phyloP scores from a whole-genome alignment of 2,797 vertebrate species.

The Enteromius unitaeniatus region DNA sequence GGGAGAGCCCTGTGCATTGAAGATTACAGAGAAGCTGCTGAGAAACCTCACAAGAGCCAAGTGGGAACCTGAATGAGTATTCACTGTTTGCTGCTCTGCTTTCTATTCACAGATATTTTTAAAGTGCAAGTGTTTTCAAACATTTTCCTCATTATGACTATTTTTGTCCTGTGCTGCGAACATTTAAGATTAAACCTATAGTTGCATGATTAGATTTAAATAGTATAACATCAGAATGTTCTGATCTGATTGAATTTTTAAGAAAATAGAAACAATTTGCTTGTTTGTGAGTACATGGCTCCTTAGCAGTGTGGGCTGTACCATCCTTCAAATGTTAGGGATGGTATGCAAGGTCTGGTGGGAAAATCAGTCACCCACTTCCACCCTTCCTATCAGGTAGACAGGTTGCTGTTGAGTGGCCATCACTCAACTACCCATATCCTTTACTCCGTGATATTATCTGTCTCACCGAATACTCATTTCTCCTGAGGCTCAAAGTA shows the following conservation, averaged over 20 bases:
- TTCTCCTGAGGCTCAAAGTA: constrained; percentile 1
- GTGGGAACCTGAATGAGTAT: constrained; percentile 32
- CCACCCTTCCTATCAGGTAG: constrained; percentile 57
- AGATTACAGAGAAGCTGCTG: constrained; percentile 50
- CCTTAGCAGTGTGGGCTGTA: constrained; percentile 25
- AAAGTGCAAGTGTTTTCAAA: not conserved
- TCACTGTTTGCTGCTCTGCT: constrained; percentile 10
- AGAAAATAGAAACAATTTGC: not conserved
- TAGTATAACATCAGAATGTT: not conserved
- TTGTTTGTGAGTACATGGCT: constrained; percentile 4
- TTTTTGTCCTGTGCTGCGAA: not conserved
- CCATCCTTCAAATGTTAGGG: constrained; percentile 44
- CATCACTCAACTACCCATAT: constrained; percentile 72
- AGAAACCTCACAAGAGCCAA: constrained; percentile 31
- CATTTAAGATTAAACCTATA: constrained; percentile 4
- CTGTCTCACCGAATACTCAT: constrained; percentile 28
- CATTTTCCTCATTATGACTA: constrained; percentile 20
- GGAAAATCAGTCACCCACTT: constrained; percentile 72
- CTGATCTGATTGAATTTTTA: constrained; percentile 1
- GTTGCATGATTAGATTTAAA: not conserved
- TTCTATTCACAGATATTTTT: constrained; percentile 25
- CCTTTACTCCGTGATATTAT: constrained; percentile 58
- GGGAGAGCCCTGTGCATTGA: constrained; percentile 51
- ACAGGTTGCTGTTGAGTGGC: constrained; percentile 60
- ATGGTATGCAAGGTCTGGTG: constrained; percentile 58